Conservation (phyloP, 1,140 invertebrate genomes). For the Thaumetopoea pityocampa region DNA sequence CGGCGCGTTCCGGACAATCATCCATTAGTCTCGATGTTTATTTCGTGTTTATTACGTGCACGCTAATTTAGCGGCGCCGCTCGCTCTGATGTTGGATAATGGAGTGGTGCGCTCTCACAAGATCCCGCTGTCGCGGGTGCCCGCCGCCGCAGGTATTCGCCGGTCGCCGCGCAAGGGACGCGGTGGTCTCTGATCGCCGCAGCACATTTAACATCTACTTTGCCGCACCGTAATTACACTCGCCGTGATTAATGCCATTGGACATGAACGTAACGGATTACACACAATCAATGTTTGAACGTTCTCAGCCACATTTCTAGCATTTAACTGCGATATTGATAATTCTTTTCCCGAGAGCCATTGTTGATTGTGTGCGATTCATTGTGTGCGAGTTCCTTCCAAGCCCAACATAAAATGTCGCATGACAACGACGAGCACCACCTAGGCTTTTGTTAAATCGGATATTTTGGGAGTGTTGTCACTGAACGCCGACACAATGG, state of each 20-base stretch:
- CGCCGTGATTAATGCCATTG: slow-evolving; percentile 35
- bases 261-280: slow-evolving; percentile 36
- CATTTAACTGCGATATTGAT: slow-evolving; percentile 39
- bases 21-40: slow-evolving; percentile 65
- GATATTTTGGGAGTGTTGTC: slow-evolving; percentile 46
- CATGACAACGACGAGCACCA: slow-evolving; percentile 35
- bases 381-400: slow-evolving; percentile 55
- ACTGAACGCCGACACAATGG: slow-evolving; percentile 22
- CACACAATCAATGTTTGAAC: slow-evolving; percentile 39
- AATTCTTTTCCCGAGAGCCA: slow-evolving; percentile 45
- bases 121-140: slow-evolving; percentile 16
- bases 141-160: slow-evolving; percentile 22
- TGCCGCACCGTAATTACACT: slow-evolving; percentile 38
- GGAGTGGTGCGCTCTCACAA: slow-evolving; percentile 18
- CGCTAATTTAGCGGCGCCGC: slow-evolving; percentile 49
- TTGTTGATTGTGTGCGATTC: slow-evolving; percentile 60
- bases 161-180: slow-evolving; percentile 27
- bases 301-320: slow-evolving; percentile 40
- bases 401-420: slow-evolving; percentile 48
- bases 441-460: slow-evolving; percentile 51
- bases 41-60: slow-evolving; percentile 52
- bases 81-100: slow-evolving; percentile 37
- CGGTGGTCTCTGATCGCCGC: slow-evolving; percentile 22
- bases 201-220: slow-evolving; percentile 32
- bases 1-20: slow-evolving; percentile 33